Conservation (phyloP, 2,797 vertebrate species). For the Choloepus didactylus region DNA sequence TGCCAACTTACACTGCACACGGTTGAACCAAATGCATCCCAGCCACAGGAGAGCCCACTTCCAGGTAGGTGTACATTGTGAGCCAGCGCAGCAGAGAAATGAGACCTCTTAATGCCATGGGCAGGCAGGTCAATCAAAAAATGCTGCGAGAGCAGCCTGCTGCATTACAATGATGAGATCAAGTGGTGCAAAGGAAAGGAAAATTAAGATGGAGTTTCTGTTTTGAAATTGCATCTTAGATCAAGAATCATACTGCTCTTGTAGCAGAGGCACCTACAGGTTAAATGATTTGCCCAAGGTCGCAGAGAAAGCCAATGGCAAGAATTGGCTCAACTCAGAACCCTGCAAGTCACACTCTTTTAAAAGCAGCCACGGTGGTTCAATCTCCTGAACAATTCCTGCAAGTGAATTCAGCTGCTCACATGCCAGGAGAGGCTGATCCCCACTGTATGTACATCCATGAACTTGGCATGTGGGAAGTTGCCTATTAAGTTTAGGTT, state of each 20-base stretch:
- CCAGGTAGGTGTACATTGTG: too few species aligned
- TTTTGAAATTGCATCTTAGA: conserved; percentile 75
- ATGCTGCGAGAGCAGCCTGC: neutral
- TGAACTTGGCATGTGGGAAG: neutral
- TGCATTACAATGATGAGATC: conserved; percentile 50
- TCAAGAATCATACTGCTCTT: conserved; percentile 4
- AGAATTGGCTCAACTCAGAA: conserved; percentile 58
- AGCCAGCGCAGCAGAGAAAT: neutral
- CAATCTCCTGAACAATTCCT: conserved; percentile 61
- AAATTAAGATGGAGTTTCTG: conserved; percentile 68
- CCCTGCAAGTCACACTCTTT: conserved; percentile 37
- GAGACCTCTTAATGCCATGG: neutral
- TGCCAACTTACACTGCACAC: rapidly evolving
- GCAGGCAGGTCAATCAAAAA: conserved; percentile 44
- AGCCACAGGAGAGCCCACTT: neutral
- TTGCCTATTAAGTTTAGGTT: neutral
- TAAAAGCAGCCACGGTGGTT: neutral
- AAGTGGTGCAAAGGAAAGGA: neutral
- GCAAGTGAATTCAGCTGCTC: neutral
- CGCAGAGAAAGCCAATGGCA: conserved; percentile 45
- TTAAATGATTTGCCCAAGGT: conserved; percentile 77
- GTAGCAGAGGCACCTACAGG: conserved; percentile 21
- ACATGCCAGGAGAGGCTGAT: rapidly evolving
- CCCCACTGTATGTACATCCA: neutral
- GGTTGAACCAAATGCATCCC: neutral